These are phyloP conservation scores for Alligator sinensis DNA, from an alignment of 2,113 vertebrate species.

Conservation along the genomic window DNA sequence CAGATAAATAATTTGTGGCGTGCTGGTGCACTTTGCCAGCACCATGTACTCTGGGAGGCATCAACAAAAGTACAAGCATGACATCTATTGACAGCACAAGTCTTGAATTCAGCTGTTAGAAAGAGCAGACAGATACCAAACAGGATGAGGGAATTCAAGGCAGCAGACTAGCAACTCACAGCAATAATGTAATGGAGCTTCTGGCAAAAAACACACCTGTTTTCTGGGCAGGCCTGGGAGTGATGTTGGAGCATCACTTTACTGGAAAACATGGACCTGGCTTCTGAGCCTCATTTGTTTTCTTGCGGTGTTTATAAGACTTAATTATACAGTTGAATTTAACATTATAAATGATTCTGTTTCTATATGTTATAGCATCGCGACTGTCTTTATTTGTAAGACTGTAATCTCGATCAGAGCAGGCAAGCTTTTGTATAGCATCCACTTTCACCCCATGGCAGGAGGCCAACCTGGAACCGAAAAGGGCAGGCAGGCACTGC, in stretches of 20 bases:
- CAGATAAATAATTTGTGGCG: constrained; percentile 41
- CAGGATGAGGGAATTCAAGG: background rate
- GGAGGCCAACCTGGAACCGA: background rate
- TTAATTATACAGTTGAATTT: background rate
- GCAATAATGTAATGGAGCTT: background rate
- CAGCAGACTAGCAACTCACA: background rate
- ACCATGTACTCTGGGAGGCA: background rate
- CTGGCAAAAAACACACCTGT: fast-evolving
- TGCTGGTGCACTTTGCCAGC: background rate
- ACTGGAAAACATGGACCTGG: background rate
- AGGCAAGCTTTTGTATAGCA: background rate
- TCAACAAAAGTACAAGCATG: constrained; percentile 64
- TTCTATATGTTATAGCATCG: background rate
- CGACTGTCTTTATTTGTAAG: background rate
- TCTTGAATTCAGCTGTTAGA: background rate
- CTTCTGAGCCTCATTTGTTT: background rate
- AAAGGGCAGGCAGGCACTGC: background rate
- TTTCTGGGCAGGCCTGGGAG: background rate
- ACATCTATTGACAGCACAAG: constrained; percentile 67
- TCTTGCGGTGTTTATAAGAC: background rate
- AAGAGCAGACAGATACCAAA: background rate
- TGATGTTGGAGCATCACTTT: background rate
- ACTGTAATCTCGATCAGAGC: background rate
- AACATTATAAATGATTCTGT: background rate
- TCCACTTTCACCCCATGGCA: background rate